Conservation (phyloP, 2,113 vertebrate genomes). For the Falcunculus frontatus region DNA sequence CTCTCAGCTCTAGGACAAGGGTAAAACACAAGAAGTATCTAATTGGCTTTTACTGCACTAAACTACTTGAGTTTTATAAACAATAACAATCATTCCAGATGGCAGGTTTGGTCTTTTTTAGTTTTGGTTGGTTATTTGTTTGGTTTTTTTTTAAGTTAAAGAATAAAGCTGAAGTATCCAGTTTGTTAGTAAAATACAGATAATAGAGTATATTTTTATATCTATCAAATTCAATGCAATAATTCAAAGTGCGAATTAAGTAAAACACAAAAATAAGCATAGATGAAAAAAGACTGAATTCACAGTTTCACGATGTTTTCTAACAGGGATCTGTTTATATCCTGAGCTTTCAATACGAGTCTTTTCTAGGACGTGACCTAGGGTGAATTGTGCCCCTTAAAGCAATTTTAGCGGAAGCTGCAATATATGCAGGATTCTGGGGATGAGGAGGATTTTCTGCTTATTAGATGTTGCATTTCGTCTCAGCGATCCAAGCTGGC, state of each 20-base stretch:
- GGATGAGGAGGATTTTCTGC: background rate
- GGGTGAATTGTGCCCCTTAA: background rate
- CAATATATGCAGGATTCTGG: background rate
- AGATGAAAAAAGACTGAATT: background rate
- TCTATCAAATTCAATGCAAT: background rate
- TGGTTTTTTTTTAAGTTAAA: background rate
- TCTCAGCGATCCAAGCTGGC: background rate
- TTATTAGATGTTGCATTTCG: background rate
- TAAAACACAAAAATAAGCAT: background rate
- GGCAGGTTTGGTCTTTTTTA: background rate
- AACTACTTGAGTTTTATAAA: background rate
- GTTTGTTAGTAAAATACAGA: background rate
- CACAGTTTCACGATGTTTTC: background rate
- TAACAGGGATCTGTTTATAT: background rate
- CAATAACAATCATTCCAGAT: background rate
- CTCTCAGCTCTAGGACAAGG: background rate
- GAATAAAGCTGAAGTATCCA: background rate
- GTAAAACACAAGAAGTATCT: background rate
- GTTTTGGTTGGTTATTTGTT: background rate
- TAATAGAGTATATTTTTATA: background rate
- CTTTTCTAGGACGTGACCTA: background rate
- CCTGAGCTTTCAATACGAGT: background rate
- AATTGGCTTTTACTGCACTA: background rate
- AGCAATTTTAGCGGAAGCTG: background rate
- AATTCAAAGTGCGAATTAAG: background rate